A percentile compares a stretch with the other conserved stretches of the same genome.
Evolutionary conservation across 2,888 invertebrate genomes (phyloP).

Genomic region (Orchesellides sinensis): DNA sequence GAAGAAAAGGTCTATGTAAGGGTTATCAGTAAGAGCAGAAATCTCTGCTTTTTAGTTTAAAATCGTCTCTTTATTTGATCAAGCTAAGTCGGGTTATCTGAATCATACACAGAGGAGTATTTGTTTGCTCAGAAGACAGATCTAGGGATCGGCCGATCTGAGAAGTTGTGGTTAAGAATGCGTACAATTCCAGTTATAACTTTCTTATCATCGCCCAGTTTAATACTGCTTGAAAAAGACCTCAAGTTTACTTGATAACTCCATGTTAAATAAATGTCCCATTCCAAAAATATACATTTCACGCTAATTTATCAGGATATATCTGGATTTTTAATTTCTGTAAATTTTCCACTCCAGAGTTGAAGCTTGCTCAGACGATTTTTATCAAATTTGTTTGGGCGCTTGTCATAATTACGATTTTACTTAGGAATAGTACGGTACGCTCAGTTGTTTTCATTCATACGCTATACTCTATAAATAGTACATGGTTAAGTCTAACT

Average conservation of each 20-base stretch:
- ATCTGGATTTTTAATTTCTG: constrained; percentile 51
- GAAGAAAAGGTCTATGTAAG: constrained; percentile 50
- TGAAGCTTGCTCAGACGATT: constrained; percentile 56
- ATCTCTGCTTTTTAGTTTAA: constrained; percentile 61
- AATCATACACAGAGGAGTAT: constrained; percentile 21
- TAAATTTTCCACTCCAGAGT: constrained; percentile 65
- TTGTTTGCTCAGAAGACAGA: constrained; percentile 39
- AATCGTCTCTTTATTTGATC: constrained; percentile 51
- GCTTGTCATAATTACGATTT: constrained; percentile 39
- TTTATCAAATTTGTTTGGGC: constrained; percentile 53
- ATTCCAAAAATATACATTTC: constrained; percentile 56
- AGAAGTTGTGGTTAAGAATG: constrained; percentile 44
- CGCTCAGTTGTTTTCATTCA: constrained; percentile 33
- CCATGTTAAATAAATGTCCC: constrained; percentile 11
- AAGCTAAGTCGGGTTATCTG: constrained; percentile 37
- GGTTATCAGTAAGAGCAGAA: constrained; percentile 61
- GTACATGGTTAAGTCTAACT: too few relatives aligned
- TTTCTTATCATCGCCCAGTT: constrained; percentile 39
- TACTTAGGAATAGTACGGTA: constrained; percentile 15
- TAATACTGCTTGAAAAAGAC: constrained; percentile 13
- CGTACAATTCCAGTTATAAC: constrained; percentile 56
- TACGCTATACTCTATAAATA: too few relatives aligned
- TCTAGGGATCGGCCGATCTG: constrained; percentile 62
- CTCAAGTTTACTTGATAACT: constrained; percentile 24
- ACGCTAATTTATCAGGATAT: constrained; percentile 36